These are phyloP conservation scores for Amphimallon solstitiale DNA, from an alignment of 2,888 invertebrate species.

Conservation along the genomic window DNA sequence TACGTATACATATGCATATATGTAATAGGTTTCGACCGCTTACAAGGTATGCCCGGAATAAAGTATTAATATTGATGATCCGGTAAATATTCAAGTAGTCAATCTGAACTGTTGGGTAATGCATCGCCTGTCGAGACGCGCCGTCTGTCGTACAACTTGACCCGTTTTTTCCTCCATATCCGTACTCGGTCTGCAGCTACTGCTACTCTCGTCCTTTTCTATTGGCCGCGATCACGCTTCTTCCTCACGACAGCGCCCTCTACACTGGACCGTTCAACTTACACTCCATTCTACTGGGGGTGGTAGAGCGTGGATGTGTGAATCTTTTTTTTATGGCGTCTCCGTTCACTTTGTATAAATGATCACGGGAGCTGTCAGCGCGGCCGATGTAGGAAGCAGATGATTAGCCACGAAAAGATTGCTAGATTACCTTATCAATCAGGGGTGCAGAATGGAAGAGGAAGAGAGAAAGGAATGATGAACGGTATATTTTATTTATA, in stretches of 20 bases:
- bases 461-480: not conserved
- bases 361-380: slow-evolving; percentile 10
- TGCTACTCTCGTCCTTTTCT: not conserved
- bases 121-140: slow-evolving; percentile 53
- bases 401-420: slow-evolving; percentile 16
- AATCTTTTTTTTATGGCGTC: slow-evolving; percentile 20
- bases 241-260: slow-evolving; percentile 1
- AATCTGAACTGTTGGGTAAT: slow-evolving; percentile 60
- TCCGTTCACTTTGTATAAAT: slow-evolving; percentile 20
- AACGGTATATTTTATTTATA: no score
- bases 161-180: slow-evolving; percentile 16
- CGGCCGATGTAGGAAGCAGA: slow-evolving; percentile 22
- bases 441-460: not conserved
- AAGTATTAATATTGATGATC: slow-evolving; percentile 60
- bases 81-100: slow-evolving; percentile 62
- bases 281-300: slow-evolving; percentile 2
- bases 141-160: slow-evolving; percentile 35
- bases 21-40: slow-evolving; percentile 34
- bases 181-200: not conserved
- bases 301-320: not conserved
- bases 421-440: slow-evolving; percentile 5
- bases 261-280: slow-evolving; percentile 7
- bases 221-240: not conserved
- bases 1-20: slow-evolving; percentile 13
- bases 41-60: slow-evolving; percentile 43